Percentiles rank a stretch among this genome's conserved stretches.
phyloP scores from a whole-genome alignment of 2,797 vertebrate genomes.

The Molossus alvarezi region DNA sequence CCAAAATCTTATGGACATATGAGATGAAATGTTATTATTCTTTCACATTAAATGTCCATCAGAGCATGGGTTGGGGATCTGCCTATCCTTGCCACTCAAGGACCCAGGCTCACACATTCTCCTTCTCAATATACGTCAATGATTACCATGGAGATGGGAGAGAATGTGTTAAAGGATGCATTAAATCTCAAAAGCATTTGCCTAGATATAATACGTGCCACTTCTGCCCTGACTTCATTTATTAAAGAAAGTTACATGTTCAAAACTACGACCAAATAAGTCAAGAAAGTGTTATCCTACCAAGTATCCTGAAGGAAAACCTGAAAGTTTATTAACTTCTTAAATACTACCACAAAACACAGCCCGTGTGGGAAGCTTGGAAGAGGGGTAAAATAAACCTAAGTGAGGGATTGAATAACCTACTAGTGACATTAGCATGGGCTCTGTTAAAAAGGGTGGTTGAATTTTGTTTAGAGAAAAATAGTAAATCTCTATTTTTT shows the following conservation, averaged over 20 bases:
- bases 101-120: not conserved
- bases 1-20: not conserved
- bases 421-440: not conserved
- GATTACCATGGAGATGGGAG: not conserved
- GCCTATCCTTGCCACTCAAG: not conserved
- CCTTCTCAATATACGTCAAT: not conserved
- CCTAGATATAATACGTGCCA: not conserved
- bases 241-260: not conserved
- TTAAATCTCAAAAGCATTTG: not conserved
- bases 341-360: not conserved
- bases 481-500: conserved; percentile 27
- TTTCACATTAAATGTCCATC: not conserved
- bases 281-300: not conserved
- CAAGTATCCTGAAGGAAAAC: not conserved
- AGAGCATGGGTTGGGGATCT: not conserved
- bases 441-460: not conserved
- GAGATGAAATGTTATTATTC: not conserved
- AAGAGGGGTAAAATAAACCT: not conserved
- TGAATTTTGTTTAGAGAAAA: conserved; percentile 28
- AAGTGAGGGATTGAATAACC: not conserved
- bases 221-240: not conserved
- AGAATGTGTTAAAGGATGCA: not conserved
- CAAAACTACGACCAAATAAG: not conserved
- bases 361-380: not conserved
- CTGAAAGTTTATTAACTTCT: not conserved